Base-by-base conservation (phyloP, 2,797 vertebrate species). In the Garrulus glandarius region DNA sequence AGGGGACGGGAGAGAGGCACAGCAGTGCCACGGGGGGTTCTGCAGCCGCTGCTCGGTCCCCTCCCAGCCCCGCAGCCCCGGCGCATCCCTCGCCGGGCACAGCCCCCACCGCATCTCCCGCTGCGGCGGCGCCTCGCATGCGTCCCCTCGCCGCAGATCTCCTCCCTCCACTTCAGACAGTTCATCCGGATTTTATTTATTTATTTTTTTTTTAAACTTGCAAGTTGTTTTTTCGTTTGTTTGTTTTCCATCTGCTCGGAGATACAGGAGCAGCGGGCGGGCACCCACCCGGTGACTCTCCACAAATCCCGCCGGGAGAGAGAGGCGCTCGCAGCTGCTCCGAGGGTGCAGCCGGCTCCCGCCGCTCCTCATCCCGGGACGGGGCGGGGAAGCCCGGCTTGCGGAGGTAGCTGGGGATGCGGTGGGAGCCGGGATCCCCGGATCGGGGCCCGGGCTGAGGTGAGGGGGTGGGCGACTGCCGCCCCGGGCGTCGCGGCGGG, bases 231-330 rank as follows among this genome's bases (percentile, higher is more conserved):
- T 30, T 17, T 6, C 5, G 6, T 10, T 32, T 2, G 26, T 34
- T 61, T 9, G n/a, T 7, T 52, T 15, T 10, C 30, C 44, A 6
- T 21, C 65, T 10, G 0, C 56, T 61, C 9, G 43, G 44, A 10
- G 29, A 13, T 4, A 10, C 10, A 5, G 74, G 59, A 23, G 72
- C 47, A 5, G 41, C 12, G 44, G 39, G 39, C 10, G 24, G 9
- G 43, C 22, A 21, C 3, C 5, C 30, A 2, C 1, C 1, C 27
- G 8, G 69, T 2, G 64, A 2, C 22, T 29, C 39, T 2, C 6
- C 50, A 0, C 41, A 41, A 5, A 2, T 13, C 3, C 32, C 8
- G 3, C 27, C 12, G 15, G 53, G 17, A 11, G 10, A 59, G 10
- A 59, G 75, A 15, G 30, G 56, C 27, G 9, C 67, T 24, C 2